These are phyloP conservation scores for Narcine bancroftii DNA, from an alignment of 2,113 vertebrate species.

Conservation along the genomic window DNA sequence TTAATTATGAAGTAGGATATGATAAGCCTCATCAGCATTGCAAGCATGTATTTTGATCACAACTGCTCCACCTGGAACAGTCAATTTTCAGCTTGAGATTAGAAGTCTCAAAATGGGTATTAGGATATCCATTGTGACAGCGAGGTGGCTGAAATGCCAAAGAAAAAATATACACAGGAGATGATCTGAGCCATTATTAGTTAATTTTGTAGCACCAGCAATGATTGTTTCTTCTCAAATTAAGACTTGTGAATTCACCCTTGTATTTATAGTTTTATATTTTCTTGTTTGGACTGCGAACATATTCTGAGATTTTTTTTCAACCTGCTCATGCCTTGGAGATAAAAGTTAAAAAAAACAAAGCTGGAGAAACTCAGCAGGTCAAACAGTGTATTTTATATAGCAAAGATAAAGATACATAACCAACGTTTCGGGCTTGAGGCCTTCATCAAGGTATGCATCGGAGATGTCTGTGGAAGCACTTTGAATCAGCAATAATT, in stretches of 20 bases:
- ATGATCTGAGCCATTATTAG: neutral
- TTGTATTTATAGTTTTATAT: neutral
- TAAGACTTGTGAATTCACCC: neutral
- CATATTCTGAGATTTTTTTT: neutral
- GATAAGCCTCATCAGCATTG: neutral
- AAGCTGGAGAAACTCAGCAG: too few species aligned
- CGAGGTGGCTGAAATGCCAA: too few species aligned
- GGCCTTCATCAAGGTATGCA: too few species aligned
- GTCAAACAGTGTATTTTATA: too few species aligned
- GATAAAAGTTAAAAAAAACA: too few species aligned
- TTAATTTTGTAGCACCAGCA: neutral
- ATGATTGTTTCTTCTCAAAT: neutral
- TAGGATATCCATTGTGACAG: neutral
- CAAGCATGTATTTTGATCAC: neutral
- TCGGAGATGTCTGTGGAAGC: neutral
- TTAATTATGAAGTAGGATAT: slow-evolving; percentile 9
- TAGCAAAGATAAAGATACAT: too few species aligned
- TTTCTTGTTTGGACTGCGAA: neutral
- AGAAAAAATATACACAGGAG: neutral
- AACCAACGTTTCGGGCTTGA: too few species aligned
- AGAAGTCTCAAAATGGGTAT: neutral
- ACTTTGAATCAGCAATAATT: neutral
- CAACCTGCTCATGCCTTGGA: neutral
- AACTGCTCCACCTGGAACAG: neutral
- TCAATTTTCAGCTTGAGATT: neutral